Conservation (phyloP, 2,113 vertebrate genomes). For the Globicephala melas region DNA sequence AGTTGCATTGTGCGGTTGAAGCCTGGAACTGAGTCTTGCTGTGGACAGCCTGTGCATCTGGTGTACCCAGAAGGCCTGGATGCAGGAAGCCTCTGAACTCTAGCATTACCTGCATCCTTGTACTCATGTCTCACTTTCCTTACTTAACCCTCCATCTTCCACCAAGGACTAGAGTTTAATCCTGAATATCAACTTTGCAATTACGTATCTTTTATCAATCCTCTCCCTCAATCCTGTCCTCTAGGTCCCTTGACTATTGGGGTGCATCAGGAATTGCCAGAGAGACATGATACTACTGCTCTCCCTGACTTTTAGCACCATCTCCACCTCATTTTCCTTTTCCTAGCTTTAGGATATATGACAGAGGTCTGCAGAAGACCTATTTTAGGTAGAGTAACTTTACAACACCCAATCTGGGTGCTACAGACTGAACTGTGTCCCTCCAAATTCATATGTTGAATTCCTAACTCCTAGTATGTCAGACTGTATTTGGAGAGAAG, state of each 20-base stretch:
- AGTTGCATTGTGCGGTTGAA: fast-evolving
- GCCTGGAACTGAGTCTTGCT: neutral
- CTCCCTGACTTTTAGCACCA: neutral
- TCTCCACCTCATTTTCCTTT: neutral
- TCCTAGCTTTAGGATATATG: neutral
- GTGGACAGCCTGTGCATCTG: neutral
- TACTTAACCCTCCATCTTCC: neutral
- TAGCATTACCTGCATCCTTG: neutral
- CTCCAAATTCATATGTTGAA: neutral
- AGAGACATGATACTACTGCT: neutral
- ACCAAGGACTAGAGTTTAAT: neutral
- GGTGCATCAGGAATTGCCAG: neutral
- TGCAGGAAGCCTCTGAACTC: neutral
- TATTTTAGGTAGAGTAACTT: neutral
- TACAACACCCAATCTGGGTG: neutral
- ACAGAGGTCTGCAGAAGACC: neutral
- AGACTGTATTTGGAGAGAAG: neutral
- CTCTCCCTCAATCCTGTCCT: neutral
- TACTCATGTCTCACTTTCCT: neutral
- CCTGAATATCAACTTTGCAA: neutral
- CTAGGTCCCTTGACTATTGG: neutral
- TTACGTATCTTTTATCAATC: neutral
- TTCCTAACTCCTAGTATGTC: neutral
- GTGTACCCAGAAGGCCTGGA: fast-evolving
- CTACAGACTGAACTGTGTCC: neutral